phyloP scores from a whole-genome alignment of 2,113 vertebrate species.

The Vicugna pacos region DNA sequence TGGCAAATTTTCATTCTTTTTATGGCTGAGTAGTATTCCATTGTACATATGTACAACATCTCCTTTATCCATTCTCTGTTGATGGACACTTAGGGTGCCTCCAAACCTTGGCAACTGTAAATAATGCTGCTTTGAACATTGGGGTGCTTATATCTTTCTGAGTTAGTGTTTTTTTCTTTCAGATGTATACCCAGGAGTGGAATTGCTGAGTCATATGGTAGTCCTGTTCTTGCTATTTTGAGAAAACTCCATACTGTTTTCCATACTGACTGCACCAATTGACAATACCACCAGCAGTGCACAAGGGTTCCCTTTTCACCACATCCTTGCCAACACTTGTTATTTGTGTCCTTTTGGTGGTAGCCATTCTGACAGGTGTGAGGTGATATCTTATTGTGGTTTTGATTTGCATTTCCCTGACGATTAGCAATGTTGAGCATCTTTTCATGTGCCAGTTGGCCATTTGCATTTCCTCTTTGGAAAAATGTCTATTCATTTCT shows the following conservation, averaged over 20 bases:
- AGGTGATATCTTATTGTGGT: neutral
- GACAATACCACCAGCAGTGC: neutral
- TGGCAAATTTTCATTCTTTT: neutral
- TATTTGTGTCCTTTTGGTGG: neutral
- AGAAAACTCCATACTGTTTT: neutral
- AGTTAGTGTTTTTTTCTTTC: neutral
- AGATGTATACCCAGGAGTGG: neutral
- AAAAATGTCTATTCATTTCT: neutral
- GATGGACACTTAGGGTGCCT: neutral
- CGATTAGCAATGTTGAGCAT: neutral
- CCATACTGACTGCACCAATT: neutral
- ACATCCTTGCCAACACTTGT: too few relatives aligned
- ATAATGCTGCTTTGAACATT: neutral
- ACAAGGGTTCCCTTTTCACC: neutral
- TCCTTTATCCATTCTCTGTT: neutral
- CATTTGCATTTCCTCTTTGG: neutral
- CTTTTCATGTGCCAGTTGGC: neutral
- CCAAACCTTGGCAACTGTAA: neutral
- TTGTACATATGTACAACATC: fast-evolving
- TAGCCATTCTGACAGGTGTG: neutral
- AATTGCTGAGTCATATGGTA: neutral
- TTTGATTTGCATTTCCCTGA: neutral
- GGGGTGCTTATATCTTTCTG: neutral
- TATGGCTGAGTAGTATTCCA: neutral
- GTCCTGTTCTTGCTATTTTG: neutral